Evolutionary conservation across 37 sponge, comb jelly and placozoan genomes (phyloP).

Genomic region (Agelas oroides): DNA sequence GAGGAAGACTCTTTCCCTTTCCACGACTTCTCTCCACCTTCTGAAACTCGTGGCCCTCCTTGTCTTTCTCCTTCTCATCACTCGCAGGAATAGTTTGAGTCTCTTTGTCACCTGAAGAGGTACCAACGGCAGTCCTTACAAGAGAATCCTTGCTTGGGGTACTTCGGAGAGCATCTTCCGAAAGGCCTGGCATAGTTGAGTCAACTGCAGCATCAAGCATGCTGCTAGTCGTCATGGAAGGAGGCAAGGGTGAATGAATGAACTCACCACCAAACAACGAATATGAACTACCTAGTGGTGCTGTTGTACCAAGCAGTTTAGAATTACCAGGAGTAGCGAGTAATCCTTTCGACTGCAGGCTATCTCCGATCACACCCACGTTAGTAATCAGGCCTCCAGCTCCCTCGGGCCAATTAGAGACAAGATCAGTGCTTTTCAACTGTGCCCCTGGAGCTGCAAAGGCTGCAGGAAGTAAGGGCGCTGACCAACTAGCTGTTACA

Average conservation of each 20-base stretch:
- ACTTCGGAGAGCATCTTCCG: too few species aligned
- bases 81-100: background rate
- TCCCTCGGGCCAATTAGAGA: too few species aligned
- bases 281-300: background rate
- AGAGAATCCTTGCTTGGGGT: too few species aligned
- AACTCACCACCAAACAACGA: background rate
- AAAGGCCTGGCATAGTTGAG: background rate
- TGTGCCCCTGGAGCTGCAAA: constrained; percentile 61
- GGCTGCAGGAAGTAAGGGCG: background rate
- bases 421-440: constrained; percentile 23
- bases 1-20: constrained; percentile 5
- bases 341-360: background rate
- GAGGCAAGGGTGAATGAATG: background rate
- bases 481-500: background rate
- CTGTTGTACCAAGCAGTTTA: background rate
- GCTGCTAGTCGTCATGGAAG: too few species aligned
- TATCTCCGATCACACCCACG: constrained; percentile 7
- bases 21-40: background rate
- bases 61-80: background rate
- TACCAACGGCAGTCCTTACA: too few species aligned
- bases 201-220: constrained; percentile 50
- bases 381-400: too few species aligned
- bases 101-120: background rate
- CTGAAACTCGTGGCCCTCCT: background rate
- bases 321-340: background rate